phyloP scores from a whole-genome alignment of 2,888 invertebrate species.

The Cinara cedri region DNA sequence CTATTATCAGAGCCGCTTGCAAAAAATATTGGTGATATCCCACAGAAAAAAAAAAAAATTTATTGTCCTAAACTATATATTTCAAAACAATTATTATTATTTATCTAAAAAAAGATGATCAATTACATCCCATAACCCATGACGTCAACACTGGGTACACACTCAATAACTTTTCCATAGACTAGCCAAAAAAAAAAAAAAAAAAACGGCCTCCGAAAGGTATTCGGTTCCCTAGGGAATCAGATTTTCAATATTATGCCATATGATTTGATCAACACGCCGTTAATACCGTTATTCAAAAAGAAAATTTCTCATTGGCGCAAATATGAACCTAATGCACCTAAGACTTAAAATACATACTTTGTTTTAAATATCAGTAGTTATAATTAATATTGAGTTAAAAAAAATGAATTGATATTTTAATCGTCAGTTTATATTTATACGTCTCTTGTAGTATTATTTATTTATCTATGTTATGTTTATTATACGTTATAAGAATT shows the following conservation, averaged over 20 bases:
- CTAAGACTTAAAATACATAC: neutral
- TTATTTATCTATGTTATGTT: no score
- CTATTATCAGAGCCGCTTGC: neutral
- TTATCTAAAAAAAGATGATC: neutral
- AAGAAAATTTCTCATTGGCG: neutral
- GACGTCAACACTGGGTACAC: neutral
- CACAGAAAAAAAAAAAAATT: neutral
- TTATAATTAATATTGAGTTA: no score
- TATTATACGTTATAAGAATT: no score
- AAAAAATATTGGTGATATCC: neutral
- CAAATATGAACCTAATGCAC: neutral
- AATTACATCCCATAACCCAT: neutral
- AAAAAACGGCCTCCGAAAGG: neutral
- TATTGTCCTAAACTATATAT: neutral
- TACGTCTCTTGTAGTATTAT: no score
- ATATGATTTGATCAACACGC: neutral
- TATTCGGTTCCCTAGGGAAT: neutral
- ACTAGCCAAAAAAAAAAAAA: no score
- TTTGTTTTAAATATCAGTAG: no score
- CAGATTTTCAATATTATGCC: neutral
- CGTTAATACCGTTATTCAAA: no score
- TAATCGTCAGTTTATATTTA: no score
- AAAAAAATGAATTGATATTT: no score
- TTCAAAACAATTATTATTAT: neutral
- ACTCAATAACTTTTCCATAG: neutral